Evolutionary conservation across 2,113 vertebrate species (phyloP), one percentile per base, ranked within the genome.

Genomic region (Boleophthalmus pectinirostris): DNA sequence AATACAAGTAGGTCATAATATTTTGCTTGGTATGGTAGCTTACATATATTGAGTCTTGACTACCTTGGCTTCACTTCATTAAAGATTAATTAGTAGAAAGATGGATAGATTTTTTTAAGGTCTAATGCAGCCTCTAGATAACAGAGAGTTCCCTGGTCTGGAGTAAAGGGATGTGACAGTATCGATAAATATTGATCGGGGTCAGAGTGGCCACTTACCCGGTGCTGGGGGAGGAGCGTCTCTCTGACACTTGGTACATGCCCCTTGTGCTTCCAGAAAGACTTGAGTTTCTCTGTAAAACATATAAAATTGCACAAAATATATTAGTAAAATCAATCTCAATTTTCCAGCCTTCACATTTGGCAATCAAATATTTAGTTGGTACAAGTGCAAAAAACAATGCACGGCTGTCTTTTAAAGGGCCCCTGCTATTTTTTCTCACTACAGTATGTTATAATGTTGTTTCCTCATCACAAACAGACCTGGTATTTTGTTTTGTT

Each of bases 231-330:
- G 93, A 94, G 6, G 93, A 93, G 8, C 91, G 93, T 29, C 92
- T 86, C 23, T 95, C 93, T 0, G 93, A 94, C 47, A 93, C 93
- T 78, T 93, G 93, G 88, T 94, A 93, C 89, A 94, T 90, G 23
- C 94, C 94, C 51, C 93, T 89, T 12, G 93, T 94, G 66, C 86
- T 89, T 13, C 92, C 92, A n/a, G 93, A 93, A 80, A 92, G 70
- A 77, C 92, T 93, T 66, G 91, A 92, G 86, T 93, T 93, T 83
- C 93, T 94, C 93, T 95, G 85, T 25, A 1, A 81, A 20, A 77
- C 51, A 71, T 13, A 78, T 3, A 68, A 24, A 74, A 8, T 23
- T 23, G 21, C 13, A 57, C 66, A 9, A 56, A 54, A 29, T 2
- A 65, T 14, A 66, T 33, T 11, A 47, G 4, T 57, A 13, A 24